These are phyloP conservation scores for Aphidoletes aphidimyza DNA, from an alignment of 2,888 invertebrate genomes.

Conservation along the genomic window DNA sequence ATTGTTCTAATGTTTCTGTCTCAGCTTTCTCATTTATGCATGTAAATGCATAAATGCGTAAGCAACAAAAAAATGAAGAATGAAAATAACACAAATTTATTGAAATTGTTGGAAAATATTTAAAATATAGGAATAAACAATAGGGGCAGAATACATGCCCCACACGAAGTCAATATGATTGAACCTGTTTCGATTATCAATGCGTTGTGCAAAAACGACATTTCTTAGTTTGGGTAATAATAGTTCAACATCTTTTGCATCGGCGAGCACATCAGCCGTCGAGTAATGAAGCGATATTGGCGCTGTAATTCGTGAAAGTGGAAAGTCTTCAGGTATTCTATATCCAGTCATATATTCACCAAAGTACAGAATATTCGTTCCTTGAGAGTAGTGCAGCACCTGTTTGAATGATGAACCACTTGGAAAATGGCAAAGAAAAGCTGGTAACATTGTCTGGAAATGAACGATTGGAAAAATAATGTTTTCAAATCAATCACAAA, in stretches of 20 bases:
- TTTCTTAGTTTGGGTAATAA: constrained; percentile 61
- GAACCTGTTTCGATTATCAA: constrained; percentile 68
- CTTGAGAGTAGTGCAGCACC: constrained; percentile 73
- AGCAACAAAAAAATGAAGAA: no score
- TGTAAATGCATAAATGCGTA: no score
- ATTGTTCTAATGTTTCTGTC: no score
- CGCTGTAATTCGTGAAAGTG: constrained; percentile 70
- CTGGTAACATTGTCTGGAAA: not conserved
- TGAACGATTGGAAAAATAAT: not conserved
- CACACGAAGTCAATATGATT: constrained; percentile 74
- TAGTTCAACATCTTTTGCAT: constrained; percentile 57
- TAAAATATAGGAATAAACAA: not conserved
- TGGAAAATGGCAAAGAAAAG: not conserved
- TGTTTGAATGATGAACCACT: not conserved
- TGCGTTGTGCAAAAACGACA: constrained; percentile 65
- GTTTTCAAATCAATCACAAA: not conserved
- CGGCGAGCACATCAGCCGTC: no score
- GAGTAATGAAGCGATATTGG: constrained; percentile 76
- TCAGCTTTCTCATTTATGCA: no score
- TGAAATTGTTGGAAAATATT: no score
- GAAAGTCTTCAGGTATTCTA: constrained; percentile 68
- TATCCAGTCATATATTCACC: constrained; percentile 67
- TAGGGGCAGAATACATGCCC: not conserved
- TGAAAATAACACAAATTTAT: no score
- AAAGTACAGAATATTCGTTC: no score